A percentile compares a stretch with the other conserved stretches of the same genome.
Conservation (phyloP, 1,140 invertebrate genomes). For the Aphidius gifuensis region DNA sequence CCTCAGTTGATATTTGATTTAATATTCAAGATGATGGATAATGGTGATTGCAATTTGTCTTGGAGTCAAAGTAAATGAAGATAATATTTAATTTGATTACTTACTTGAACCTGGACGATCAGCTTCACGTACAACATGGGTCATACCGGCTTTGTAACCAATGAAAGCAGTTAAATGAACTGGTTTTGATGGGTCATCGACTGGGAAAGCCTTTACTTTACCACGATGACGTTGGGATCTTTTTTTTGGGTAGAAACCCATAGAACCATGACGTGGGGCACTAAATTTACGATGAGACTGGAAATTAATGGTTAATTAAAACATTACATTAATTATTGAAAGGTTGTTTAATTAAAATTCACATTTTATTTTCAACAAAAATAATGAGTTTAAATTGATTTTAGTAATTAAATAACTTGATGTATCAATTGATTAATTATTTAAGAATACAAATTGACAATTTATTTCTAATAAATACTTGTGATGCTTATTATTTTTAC, state of each 20-base stretch:
- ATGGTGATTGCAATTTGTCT: too few species aligned
- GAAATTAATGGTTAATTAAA: slow-evolving; percentile 49
- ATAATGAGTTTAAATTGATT: background rate
- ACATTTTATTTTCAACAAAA: background rate
- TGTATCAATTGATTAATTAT: background rate
- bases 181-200: slow-evolving; percentile 94
- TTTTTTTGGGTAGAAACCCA: slow-evolving; percentile 99
- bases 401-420: slow-evolving; percentile 6
- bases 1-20: too few species aligned
- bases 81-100: slow-evolving; percentile 45
- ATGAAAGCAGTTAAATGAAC: slow-evolving; percentile 98
- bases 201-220: slow-evolving; percentile 99
- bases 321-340: slow-evolving; percentile 5
- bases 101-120: slow-evolving; percentile 98
- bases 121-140: slow-evolving; percentile 97
- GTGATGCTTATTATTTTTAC: slow-evolving; percentile 10
- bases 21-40: too few species aligned
- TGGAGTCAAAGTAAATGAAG: too few species aligned
- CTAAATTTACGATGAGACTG: slow-evolving; percentile 99
- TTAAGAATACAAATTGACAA: background rate
- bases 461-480: slow-evolving; percentile 11
- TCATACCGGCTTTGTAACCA: slow-evolving; percentile 99
- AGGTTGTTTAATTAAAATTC: background rate
- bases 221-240: slow-evolving; percentile 92
- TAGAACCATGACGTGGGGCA: slow-evolving; percentile 97